Percentiles rank a stretch among this genome's conserved stretches.
Conservation (phyloP, 2,888 invertebrate genomes). For the Ypsolopha sequella region DNA sequence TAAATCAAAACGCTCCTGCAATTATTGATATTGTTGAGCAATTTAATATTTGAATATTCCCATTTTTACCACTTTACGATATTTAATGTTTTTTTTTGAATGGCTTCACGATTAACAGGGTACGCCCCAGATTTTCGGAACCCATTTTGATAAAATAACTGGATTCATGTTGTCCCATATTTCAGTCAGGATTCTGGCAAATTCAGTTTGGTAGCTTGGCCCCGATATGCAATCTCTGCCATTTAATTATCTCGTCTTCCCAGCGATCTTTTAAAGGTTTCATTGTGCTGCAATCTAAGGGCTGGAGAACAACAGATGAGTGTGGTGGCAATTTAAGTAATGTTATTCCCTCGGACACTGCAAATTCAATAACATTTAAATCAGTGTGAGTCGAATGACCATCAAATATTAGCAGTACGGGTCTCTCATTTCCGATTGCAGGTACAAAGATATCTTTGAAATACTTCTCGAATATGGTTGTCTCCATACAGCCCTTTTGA, state of each 20-base stretch:
- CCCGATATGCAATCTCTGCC: constrained; percentile 17
- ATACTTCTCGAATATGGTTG: constrained; percentile 6
- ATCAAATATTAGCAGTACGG: constrained; percentile 19
- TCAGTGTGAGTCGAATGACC: constrained; percentile 19
- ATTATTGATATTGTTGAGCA: too few species aligned
- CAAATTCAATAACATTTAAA: constrained; percentile 15
- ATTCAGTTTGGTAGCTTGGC: constrained; percentile 14
- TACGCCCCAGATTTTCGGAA: constrained; percentile 14
- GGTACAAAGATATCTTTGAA: constrained; percentile 10
- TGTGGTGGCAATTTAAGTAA: constrained; percentile 19
- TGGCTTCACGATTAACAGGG: not conserved
- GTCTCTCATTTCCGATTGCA: constrained; percentile 12
- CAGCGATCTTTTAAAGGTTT: constrained; percentile 20
- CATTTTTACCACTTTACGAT: too few species aligned
- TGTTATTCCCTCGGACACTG: constrained; percentile 10
- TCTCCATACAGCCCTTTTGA: constrained; percentile 22
- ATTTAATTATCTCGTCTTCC: constrained; percentile 16
- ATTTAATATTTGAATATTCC: too few species aligned
- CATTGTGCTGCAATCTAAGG: constrained; percentile 16
- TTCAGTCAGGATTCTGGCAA: constrained; percentile 14
- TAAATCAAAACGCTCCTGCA: too few species aligned
- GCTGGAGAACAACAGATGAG: constrained; percentile 14
- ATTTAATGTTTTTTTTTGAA: too few species aligned
- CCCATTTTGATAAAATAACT: constrained; percentile 10
- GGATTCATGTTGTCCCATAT: constrained; percentile 15